Percentiles rank a stretch among this genome's conserved stretches.
phyloP scores from a whole-genome alignment of 1,140 invertebrate genomes.

The Spodoptera litura region DNA sequence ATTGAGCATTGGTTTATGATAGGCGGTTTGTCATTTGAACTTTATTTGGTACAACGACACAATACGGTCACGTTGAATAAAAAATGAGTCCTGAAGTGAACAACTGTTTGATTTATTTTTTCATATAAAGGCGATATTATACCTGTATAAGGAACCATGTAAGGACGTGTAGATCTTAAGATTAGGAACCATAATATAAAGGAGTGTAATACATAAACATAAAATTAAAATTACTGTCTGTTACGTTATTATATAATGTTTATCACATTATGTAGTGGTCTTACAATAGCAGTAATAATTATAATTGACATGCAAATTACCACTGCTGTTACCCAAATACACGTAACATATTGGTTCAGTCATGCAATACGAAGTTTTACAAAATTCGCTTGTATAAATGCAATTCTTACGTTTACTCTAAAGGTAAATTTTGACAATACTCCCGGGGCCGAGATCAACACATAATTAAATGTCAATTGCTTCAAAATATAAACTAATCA shows the following conservation, averaged over 20 bases:
- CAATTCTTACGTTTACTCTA: background rate
- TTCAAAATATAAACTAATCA: conserved; percentile 2
- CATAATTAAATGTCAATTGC: conserved; percentile 11
- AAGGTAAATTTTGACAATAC: conserved; percentile 25
- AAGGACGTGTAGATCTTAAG: conserved; percentile 17
- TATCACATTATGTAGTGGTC: conserved; percentile 29
- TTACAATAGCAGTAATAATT: conserved; percentile 36
- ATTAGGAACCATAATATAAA: conserved; percentile 18
- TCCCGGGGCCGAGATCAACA: conserved; percentile 26
- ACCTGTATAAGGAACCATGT: background rate
- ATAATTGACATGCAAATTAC: conserved; percentile 43
- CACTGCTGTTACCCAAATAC: conserved; percentile 17
- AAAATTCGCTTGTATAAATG: conserved; percentile 8
- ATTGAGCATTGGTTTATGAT: too few species aligned
- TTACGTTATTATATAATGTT: conserved; percentile 15
- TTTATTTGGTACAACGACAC: too few species aligned
- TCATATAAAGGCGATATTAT: background rate
- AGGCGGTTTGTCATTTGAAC: too few species aligned
- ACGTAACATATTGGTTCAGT: conserved; percentile 33
- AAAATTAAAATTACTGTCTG: background rate
- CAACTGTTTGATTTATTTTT: background rate
- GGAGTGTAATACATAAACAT: background rate
- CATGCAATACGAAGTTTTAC: conserved; percentile 20
- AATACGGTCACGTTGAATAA: too few species aligned
- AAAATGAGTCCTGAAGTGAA: conserved; percentile 10